Base-by-base conservation (phyloP, 2,113 vertebrate genomes). In the Pterocles burchelli region DNA sequence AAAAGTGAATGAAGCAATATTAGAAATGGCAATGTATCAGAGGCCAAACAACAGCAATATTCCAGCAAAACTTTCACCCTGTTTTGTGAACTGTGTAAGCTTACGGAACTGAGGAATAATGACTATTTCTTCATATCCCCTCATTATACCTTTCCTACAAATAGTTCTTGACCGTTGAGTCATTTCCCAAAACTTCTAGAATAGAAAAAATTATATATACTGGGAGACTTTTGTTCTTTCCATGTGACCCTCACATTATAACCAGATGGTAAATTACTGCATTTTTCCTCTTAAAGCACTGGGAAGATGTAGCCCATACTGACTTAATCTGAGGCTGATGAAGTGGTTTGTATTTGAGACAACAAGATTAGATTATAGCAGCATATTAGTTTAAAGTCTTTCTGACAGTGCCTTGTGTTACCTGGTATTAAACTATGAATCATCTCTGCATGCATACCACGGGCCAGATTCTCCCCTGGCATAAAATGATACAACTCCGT, bases 331-430 rank as follows among this genome's bases (percentile, higher is more conserved):
- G 85, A 89, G 92, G 73, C 22, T 97, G 96, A 96, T 96, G 93
- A 97, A 97, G 95, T 96, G 96, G 96, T 95, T 96, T 94, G 95
- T 85, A 55, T 95, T 89, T 82, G 89, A 96, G 95, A 95, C 93
- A 97, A 91, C 70, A 90, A 96, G 95, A 96, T 94, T 95, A 95
- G 95, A 96, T 97, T 96, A 97, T 96, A 11, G 29, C 90, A 96
- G 95, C 89, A 95, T 94, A 96, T 96, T 96, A 94, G 88, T 96
- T 97, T 96, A 96, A 95, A 95, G 96, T 83, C 87, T 95, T 94
- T 94, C 80, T 95, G 96, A 94, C 96, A 95, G 88, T 90, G 86
- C 70, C 89, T 91, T 75, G 94, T 88, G 79, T 96, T 96, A 89
- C 92, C 80, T 95, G 85, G 86, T 89, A 96, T 95, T 96, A 97